These are phyloP conservation scores for Apostichopus leukothele DNA, from an alignment of 53 echinoderm and acorn worm genomes.

Conservation along the genomic window DNA sequence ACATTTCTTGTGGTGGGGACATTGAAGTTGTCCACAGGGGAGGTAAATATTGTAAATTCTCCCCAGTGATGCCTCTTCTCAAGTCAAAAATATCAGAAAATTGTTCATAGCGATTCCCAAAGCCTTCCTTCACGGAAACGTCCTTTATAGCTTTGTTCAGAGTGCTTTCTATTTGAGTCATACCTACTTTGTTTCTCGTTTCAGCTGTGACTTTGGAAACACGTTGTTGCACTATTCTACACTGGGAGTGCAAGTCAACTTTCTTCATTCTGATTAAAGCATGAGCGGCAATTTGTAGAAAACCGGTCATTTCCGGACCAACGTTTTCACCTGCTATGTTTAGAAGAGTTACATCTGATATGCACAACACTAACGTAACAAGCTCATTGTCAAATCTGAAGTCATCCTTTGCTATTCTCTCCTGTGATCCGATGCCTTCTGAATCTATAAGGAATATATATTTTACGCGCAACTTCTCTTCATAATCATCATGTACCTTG, in stretches of 20 bases:
- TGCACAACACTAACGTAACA: constrained; percentile 2
- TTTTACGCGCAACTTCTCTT: neutral
- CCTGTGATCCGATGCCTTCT: constrained; percentile 17
- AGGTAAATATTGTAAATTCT: constrained; percentile 30
- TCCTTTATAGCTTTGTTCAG: constrained; percentile 1
- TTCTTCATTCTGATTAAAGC: constrained; percentile 27
- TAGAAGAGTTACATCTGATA: constrained; percentile 13
- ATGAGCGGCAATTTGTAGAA: constrained; percentile 33
- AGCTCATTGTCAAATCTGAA: constrained; percentile 33
- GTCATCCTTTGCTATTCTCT: neutral
- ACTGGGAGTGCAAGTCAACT: constrained; percentile 4
- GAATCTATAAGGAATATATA: constrained; percentile 19
- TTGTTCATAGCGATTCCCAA: constrained; percentile 16
- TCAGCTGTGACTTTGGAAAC: constrained; percentile 4
- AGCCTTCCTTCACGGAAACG: neutral
- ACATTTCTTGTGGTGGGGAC: constrained; percentile 20
- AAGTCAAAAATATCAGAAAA: constrained; percentile 34
- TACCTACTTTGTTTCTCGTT: constrained; percentile 6
- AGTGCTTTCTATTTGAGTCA: neutral
- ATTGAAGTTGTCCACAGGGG: neutral
- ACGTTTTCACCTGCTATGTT: constrained; percentile 29
- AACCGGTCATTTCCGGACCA: constrained; percentile 30
- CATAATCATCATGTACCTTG: constrained; percentile 9
- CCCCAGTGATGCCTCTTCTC: neutral
- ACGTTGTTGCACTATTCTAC: constrained; percentile 27